Conservation (phyloP, 1,140 invertebrate genomes). For the Gyrodactylus salaris region DNA sequence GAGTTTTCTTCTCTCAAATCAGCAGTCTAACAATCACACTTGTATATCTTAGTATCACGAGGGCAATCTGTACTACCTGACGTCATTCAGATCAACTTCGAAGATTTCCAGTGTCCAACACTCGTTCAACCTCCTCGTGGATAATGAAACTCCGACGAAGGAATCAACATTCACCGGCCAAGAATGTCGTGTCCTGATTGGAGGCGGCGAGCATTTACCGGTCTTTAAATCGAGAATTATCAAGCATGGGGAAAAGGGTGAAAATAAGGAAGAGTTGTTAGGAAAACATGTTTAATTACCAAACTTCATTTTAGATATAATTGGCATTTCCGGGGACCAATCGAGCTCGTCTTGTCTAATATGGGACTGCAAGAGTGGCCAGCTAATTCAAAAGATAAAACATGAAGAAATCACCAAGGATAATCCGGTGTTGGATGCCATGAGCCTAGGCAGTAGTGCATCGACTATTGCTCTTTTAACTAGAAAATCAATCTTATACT, state of each 20-base stretch:
- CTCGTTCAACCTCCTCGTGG: not conserved
- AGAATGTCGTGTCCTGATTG: not conserved
- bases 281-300: too few species aligned
- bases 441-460: not conserved
- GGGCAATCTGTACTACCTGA: not conserved
- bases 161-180: not conserved
- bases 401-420: not conserved
- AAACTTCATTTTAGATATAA: not conserved
- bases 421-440: not conserved
- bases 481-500: not conserved
- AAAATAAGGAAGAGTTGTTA: too few species aligned
- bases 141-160: not conserved
- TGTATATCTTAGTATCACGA: not conserved
- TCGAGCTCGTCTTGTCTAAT: not conserved
- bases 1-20: not conserved
- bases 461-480: not conserved
- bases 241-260: not conserved
- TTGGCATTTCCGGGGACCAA: not conserved
- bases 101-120: not conserved
- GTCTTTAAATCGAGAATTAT: not conserved
- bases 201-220: not conserved
- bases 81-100: not conserved
- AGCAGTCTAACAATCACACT: not conserved
- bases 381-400: not conserved
- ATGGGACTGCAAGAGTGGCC: not conserved